Evolutionary conservation across 2,888 invertebrate species (phyloP), one percentile per base, ranked within the genome.

Genomic region (Andrena bucephala): DNA sequence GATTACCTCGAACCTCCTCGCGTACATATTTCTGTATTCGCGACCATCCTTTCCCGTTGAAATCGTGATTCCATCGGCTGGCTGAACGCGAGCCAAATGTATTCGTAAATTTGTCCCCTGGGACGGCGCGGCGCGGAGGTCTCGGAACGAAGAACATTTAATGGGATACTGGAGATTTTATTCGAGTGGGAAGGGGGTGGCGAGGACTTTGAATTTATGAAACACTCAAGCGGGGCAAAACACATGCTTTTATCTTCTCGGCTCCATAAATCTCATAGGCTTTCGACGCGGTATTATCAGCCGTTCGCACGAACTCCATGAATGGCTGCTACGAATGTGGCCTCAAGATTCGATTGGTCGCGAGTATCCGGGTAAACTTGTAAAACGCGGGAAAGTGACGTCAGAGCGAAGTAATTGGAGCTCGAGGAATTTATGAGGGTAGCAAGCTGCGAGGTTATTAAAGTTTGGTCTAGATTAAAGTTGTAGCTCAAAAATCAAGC

Each of bases 351-450:
- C 69, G 69, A 65, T 77, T 69, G 59, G 68, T 76, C 48, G 52
- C 16, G n/a, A 10, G 48, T 66, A 60, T 68, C 36, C 16, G 33
- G 33, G 54, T 6, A 16, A 75, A 63, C 60, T 63, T 68, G 48
- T 63, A 54, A 76, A 67, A 48, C 48, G 48, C 48, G 48, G 24
- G 29, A 10, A 29, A 60, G 50, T 20, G 65, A 59, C 57, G 31
- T 60, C 3, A 7, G 20, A 33, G 8, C 13, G n/a, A 60, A 67
- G 57, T 50, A 77, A 57, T 20, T 42, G 20, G 16, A 59, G 48
- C 13, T 29, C 54, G 29, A 54, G 48, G 27, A 54, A 78, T 76
- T 78, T 78, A 68, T 54, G 76, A 33, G 20, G 31, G 68, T 67
- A n/a, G 24, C 42, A 10, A 75, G 77, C 29, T 13, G 16, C 36